Base-by-base conservation (phyloP, 2,113 vertebrate genomes). In the Numida meleagris region DNA sequence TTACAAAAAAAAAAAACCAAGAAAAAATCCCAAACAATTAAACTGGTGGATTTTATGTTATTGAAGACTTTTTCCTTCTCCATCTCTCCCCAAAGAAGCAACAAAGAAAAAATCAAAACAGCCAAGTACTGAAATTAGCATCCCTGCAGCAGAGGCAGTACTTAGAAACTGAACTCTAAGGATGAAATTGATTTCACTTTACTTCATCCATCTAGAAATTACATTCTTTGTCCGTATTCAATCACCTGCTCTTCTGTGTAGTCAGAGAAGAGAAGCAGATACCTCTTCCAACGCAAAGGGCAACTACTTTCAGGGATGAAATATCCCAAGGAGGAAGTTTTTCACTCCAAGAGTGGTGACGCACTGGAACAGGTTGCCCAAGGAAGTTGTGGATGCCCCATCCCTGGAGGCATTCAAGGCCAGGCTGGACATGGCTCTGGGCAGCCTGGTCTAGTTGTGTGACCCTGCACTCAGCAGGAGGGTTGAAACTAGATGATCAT, bases 31-130 rank as follows among this genome's bases (percentile, higher is more conserved):
- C 14, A 24, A 53, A 53, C 51, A 53, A 27, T 15, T 29, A 4
- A 53, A 53, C 8, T 31, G 15, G 17, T 38, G 15, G 34, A 14
- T 38, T 38, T 62, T 40, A 16, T 24, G 14, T 27, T 38, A 34
- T 34, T 23, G 14, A 58, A 23, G 57, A 58, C 27, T 21, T 58
- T 4, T 3, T 2, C 4, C 1, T 10, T 6, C 3, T 13, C 1
- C 8, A n/a, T 20, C 33, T 20, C 33, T n/a, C 33, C 2, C 2
- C 5, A 16, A 20, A 72, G 67, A 40, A 62, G 23, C 23, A 45
- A 27, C 13, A 46, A 45, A 31, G 7, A 51, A 12, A 46, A 38
- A 53, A 29, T 9, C 1, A 7, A 18, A 38, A 19, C 55, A n/a
- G 33, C 55, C 4, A 11, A 58, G 33, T 34, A 58, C 2, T 38